These are phyloP conservation scores for Nemotelus pantherinus DNA, from an alignment of 2,888 invertebrate genomes.

Conservation along the genomic window DNA sequence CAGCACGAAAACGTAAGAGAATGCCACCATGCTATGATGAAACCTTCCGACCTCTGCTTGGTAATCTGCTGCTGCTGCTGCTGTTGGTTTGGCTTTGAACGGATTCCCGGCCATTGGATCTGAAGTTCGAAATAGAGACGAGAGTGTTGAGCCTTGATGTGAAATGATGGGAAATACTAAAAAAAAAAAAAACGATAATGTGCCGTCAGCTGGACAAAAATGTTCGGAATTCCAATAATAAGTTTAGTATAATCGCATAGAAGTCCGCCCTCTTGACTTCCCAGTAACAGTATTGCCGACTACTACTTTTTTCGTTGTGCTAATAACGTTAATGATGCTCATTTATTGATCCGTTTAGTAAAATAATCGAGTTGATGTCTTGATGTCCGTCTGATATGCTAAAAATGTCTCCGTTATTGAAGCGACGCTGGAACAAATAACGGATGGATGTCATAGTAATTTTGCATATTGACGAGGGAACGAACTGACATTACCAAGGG, in stretches of 20 bases:
- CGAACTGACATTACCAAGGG: background rate
- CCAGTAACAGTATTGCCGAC: background rate
- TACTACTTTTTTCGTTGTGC: constrained; percentile 15
- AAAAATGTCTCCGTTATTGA: constrained; percentile 4
- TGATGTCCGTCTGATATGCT: constrained; percentile 29
- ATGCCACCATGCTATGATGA: background rate
- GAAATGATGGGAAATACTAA: background rate
- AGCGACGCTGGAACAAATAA: background rate
- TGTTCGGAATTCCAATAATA: constrained; percentile 42
- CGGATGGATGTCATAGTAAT: background rate
- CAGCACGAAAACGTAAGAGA: constrained; percentile 4
- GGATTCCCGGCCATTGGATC: no score
- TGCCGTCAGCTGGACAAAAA: constrained; percentile 28
- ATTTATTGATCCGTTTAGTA: constrained; percentile 34
- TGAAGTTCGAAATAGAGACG: background rate
- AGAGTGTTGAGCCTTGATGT: no score
- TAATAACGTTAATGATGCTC: constrained; percentile 36
- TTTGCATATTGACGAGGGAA: background rate
- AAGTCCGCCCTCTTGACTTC: background rate
- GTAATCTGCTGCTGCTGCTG: no score
- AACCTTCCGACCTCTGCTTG: constrained; percentile 10
- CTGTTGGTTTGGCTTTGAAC: no score
- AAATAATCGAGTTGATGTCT: constrained; percentile 11
- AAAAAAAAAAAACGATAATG: background rate
- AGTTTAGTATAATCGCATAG: constrained; percentile 26